Evolutionary conservation across 2,888 invertebrate species (phyloP), one percentile per base, ranked within the genome.

Genomic region (Gortyna flavago): DNA sequence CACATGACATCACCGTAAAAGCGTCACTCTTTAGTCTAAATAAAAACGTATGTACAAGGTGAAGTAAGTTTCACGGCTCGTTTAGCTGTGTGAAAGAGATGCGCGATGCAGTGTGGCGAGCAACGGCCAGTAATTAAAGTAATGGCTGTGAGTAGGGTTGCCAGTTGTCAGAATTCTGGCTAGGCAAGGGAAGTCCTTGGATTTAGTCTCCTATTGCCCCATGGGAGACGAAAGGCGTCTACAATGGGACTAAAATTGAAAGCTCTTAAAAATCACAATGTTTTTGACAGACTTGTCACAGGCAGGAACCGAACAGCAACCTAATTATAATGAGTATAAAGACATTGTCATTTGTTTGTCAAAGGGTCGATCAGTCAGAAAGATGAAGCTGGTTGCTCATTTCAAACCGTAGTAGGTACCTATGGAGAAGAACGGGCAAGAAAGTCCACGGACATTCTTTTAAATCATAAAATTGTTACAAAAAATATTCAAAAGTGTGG

Each of bases 81-180:
- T 80, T 86, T 80, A 71, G 35, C 72, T 70, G 61, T 69, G 59
- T 84, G 72, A 88, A 88, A 88, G 77, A 68, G 87, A 88, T 85
- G 77, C 82, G 75, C 29, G 75, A 64, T 80, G 69, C 67, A 66
- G 72, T 69, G 79, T 64, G 85, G 80, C 80, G 67, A 73, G 72
- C 25, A 41, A 66, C 75, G 66, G 67, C 64, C 85, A 80, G 79
- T 86, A 86, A 87, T 87, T 87, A 86, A 84, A 84, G 80, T 88
- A 86, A 88, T 86, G 81, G 78, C 69, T 61, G 70, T 25, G 11
- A 25, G 18, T 70, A 84, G 83, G 84, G 83, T 70, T 84, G 79
- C 13, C 62, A 61, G 25, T n/a, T 61, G 48, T 48, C 32, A 29
- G 4, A 83, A 67, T 57, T 16, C 18, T 44, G 3, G 0, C 0